phyloP scores from a whole-genome alignment of 2,113 vertebrate genomes.

The Ranitomeya imitator region DNA sequence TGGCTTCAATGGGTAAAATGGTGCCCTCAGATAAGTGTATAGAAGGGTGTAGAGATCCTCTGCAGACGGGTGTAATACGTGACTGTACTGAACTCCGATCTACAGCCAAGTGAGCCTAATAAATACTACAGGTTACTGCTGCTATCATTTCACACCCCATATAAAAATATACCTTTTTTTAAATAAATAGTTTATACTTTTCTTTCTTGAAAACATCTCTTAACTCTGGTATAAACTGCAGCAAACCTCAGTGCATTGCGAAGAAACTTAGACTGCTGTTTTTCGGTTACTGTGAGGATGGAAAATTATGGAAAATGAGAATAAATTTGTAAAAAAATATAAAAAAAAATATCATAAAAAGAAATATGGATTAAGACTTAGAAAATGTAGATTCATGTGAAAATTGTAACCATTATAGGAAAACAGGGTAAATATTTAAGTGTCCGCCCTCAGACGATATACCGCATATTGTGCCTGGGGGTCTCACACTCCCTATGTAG shows the following conservation, averaged over 20 bases:
- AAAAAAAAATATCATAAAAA: not conserved
- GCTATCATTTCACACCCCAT: constrained; percentile 9
- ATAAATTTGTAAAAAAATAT: not conserved
- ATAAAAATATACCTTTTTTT: constrained; percentile 49
- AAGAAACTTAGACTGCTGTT: not conserved
- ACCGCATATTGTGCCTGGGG: not conserved
- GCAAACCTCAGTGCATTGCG: not conserved
- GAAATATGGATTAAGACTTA: not conserved
- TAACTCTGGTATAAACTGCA: constrained; percentile 23
- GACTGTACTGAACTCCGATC: not conserved
- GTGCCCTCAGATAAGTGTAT: not conserved
- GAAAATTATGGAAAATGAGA: not conserved
- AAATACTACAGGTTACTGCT: constrained; percentile 14
- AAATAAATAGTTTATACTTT: constrained; percentile 42
- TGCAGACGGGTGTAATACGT: constrained; percentile 1
- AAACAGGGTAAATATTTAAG: not conserved
- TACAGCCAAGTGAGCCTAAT: not conserved
- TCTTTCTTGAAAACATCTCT: not conserved
- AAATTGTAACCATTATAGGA: not conserved
- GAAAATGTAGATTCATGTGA: not conserved
- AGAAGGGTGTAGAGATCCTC: not conserved
- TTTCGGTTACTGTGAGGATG: constrained; percentile 9
- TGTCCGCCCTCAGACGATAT: not conserved
- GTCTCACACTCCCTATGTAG: not conserved
- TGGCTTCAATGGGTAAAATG: constrained; percentile 35